Base-by-base conservation (phyloP, 1,140 invertebrate genomes). In the Branchinecta lindahli region DNA sequence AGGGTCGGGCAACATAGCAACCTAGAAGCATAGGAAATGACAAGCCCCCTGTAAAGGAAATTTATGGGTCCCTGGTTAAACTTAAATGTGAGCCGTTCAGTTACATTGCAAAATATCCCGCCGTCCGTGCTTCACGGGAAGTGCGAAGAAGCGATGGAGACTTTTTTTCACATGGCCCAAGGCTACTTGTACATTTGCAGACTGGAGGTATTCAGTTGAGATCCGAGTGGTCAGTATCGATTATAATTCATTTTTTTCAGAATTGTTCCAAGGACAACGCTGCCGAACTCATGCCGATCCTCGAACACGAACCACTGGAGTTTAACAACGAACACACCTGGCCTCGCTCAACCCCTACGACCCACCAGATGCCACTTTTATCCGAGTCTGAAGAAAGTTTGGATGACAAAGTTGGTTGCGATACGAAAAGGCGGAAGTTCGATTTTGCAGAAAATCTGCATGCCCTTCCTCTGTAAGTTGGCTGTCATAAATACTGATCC, bases 231-330 rank as follows among this genome's bases (percentile, higher is more conserved):
- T 1, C 33, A 33, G 33, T 33, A 33, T 33, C 33, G 33, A 33
- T 1, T 33, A n/a, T 33, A 33, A 33, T 33, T 33, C 33, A 33
- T 70, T 71, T 74, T 73, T 71, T 73, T 71, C 72, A 74, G 70
- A 78, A 81, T 72, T 78, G 86, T 81, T 80, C 82, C 66, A 86
- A 85, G 72, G 83, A 86, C 66, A 84, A 83, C 45, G 82, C 86
- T n/a, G 82, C 84, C 5, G 92, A 95, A 78, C 78, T 96, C 72
- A 90, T 90, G n/a, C 94, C 92, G 7, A 95, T 96, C 73, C 83
- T 92, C 74, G 94, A 96, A 79, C 89, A 95, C 76, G 90, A 92
- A 78, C 84, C 91, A 8, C 92, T 96, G 86, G 86, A 92, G 75
- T 94, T 96, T 75, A 83, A 72, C 79, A 73, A 71, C 70, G 72